Evolutionary conservation across 2,888 invertebrate species (phyloP).

Genomic region (Seira sanloemensis): DNA sequence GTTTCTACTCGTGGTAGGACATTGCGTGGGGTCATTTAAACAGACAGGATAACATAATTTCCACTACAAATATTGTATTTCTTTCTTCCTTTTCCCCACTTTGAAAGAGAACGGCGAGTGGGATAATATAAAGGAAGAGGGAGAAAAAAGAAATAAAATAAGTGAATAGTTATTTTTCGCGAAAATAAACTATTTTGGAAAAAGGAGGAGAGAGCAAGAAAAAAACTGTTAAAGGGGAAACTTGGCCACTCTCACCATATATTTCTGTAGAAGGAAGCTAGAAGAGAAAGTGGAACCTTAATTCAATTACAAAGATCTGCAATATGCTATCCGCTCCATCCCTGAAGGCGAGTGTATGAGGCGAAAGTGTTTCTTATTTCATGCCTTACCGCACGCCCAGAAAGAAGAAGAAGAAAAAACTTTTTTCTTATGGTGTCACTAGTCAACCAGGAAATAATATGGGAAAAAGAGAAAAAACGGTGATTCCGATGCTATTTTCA

Average conservation of each 20-base stretch:
- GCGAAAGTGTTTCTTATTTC: conserved; percentile 8
- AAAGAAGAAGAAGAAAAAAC: too few relatives aligned
- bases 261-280: conserved; percentile 3
- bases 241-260: conserved; percentile 13
- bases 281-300: conserved; percentile 39
- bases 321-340: conserved; percentile 52
- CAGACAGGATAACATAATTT: background rate
- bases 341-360: background rate
- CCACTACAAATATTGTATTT: background rate
- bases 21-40: background rate
- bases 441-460: conserved; percentile 9
- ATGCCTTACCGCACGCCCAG: conserved; percentile 13
- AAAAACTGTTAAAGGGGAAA: background rate
- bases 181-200: conserved; percentile 23
- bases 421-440: conserved; percentile 4
- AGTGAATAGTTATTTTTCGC: background rate
- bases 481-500: background rate
- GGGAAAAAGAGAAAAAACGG: background rate
- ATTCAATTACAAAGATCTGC: conserved; percentile 60
- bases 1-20: background rate
- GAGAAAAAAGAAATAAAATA: conserved; percentile 21
- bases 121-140: background rate
- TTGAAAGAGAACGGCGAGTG: background rate
- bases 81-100: conserved; percentile 20
- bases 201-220: background rate